Conservation (phyloP, 2,888 invertebrate species). For the Meandrusa payeni region DNA sequence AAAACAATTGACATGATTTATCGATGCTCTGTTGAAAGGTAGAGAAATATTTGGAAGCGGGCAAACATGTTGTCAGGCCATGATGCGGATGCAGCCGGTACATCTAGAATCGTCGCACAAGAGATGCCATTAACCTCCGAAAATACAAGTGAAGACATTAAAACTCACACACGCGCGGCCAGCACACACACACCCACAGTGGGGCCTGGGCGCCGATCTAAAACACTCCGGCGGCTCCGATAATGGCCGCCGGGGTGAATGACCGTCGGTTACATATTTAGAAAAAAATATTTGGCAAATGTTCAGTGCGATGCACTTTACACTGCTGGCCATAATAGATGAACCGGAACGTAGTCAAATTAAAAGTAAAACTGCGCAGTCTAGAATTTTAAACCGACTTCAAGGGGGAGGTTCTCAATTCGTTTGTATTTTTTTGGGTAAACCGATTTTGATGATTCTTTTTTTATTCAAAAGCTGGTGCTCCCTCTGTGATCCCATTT, state of each 20-base stretch:
- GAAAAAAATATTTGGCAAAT: constrained; percentile 81
- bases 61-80: too few relatives aligned
- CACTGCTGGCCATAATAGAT: constrained; percentile 38
- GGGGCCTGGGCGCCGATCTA: constrained; percentile 57
- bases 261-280: constrained; percentile 73
- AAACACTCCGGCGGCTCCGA: constrained; percentile 62
- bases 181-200: constrained; percentile 28
- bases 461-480: too few relatives aligned
- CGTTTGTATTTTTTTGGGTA: too few relatives aligned
- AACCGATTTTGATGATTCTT: too few relatives aligned
- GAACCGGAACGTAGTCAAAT: too few relatives aligned
- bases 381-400: too few relatives aligned
- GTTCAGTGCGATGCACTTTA: constrained; percentile 58
- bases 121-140: constrained; percentile 25
- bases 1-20: too few relatives aligned
- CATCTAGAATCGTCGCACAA: constrained; percentile 19
- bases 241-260: constrained; percentile 67
- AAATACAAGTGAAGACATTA: constrained; percentile 27
- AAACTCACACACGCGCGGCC: constrained; percentile 9
- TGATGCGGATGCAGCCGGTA: neutral
- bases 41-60: too few relatives aligned
- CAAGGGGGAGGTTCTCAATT: too few relatives aligned
- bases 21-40: too few relatives aligned
- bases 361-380: too few relatives aligned
- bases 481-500: too few relatives aligned